phyloP scores from a whole-genome alignment of 2,888 invertebrate genomes.

The Drosophila helvetica region DNA sequence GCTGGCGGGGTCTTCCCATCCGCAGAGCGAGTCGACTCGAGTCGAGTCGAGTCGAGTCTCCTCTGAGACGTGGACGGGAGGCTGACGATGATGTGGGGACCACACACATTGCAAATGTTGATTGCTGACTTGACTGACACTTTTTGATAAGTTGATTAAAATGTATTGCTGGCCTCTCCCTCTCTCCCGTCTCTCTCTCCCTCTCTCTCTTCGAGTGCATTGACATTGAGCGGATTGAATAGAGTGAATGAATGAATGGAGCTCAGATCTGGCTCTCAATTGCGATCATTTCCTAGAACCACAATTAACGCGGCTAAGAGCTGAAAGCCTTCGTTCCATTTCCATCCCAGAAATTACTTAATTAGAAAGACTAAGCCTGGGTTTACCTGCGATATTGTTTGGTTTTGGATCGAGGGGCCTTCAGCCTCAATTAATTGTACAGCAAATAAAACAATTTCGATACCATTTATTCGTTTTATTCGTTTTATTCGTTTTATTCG shows the following conservation, averaged over 20 bases:
- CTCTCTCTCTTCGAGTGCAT: constrained; percentile 56
- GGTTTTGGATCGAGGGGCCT: constrained; percentile 49
- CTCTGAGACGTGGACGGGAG: constrained; percentile 6
- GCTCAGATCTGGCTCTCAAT: constrained; percentile 40
- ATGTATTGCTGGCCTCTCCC: constrained; percentile 58
- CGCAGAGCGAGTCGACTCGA: too few species aligned
- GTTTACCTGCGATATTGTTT: constrained; percentile 48
- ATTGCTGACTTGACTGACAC: constrained; percentile 80
- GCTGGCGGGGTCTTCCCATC: constrained; percentile 48
- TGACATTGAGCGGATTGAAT: constrained; percentile 74
- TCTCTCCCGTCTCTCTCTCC: constrained; percentile 22
- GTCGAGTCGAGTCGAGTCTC: not conserved
- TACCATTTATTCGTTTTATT: constrained; percentile 27
- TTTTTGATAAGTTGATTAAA: constrained; percentile 82
- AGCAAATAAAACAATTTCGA: constrained; percentile 38
- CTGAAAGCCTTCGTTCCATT: constrained; percentile 25
- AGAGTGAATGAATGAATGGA: constrained; percentile 51
- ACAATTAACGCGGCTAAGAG: constrained; percentile 33
- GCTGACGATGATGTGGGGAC: constrained; percentile 62
- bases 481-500: constrained; percentile 22
- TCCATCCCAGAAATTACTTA: constrained; percentile 68
- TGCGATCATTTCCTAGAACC: constrained; percentile 36
- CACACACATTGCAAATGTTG: constrained; percentile 78
- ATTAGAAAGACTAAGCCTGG: constrained; percentile 60
- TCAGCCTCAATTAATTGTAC: constrained; percentile 71